Evolutionary conservation across 1,140 invertebrate species (phyloP).

Genomic region (Argopecten irradians): DNA sequence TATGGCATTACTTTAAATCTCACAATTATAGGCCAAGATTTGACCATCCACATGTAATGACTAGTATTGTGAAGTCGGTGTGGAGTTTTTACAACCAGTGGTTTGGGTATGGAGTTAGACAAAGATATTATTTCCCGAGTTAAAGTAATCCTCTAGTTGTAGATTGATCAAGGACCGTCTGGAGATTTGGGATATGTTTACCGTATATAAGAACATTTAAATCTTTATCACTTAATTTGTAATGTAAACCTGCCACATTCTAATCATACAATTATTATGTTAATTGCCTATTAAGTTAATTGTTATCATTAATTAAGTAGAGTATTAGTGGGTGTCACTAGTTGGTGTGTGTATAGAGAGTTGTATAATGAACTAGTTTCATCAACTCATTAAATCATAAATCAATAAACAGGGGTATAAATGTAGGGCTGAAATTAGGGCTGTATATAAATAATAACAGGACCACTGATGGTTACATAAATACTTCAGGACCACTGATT

Average conservation of each 20-base stretch:
- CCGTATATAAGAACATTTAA: not conserved
- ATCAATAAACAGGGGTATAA: not conserved
- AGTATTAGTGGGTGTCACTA: not conserved
- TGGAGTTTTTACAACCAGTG: not conserved
- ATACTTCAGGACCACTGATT: too few relatives aligned
- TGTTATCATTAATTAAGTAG: not conserved
- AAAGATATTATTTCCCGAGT: not conserved
- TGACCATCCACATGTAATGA: not conserved
- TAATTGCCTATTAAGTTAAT: not conserved
- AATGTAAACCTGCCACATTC: not conserved
- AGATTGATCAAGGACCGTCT: not conserved
- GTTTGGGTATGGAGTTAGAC: not conserved
- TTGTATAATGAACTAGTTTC: not conserved
- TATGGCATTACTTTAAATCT: conserved; percentile 2
- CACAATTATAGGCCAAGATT: not conserved
- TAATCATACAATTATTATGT: conserved; percentile 4
- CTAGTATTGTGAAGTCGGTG: not conserved
- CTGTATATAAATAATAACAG: not conserved
- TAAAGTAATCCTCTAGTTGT: not conserved
- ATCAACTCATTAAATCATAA: not conserved
- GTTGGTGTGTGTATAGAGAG: not conserved
- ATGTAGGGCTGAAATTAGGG: not conserved
- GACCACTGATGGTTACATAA: too few relatives aligned
- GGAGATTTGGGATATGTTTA: not conserved
- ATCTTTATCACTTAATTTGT: not conserved